A percentile compares a stretch with the other conserved stretches of the same genome.
Evolutionary conservation across 2,113 vertebrate species (phyloP).

Genomic region (Prolemur simus): DNA sequence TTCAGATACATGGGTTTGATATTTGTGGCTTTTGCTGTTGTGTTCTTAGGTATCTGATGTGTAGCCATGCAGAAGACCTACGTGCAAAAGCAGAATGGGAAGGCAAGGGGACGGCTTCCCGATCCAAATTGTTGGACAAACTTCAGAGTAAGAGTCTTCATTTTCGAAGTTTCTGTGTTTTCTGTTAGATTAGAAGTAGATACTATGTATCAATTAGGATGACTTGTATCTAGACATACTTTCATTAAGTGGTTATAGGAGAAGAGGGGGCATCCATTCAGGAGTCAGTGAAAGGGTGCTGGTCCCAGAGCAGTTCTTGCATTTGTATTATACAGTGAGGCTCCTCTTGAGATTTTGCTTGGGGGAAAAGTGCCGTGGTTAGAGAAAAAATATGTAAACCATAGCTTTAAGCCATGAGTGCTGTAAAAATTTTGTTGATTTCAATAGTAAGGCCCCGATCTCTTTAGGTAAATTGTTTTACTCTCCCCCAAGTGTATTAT

Average conservation of each 20-base stretch:
- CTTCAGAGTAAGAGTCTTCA: constrained; percentile 93
- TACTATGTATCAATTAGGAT: not conserved
- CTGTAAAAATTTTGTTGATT: not conserved
- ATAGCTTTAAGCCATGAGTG: not conserved
- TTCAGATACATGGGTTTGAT: not conserved
- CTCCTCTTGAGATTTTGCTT: not conserved
- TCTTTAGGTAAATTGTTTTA: constrained; percentile 32
- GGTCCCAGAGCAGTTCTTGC: not conserved
- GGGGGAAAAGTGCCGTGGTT: not conserved
- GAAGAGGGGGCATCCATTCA: not conserved
- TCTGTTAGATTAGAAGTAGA: not conserved
- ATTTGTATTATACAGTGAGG: not conserved
- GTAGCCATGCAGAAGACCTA: constrained; percentile 96
- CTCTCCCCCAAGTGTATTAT: not conserved
- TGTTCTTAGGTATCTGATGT: constrained; percentile 95
- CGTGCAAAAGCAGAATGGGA: constrained; percentile 98
- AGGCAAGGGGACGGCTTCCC: constrained; percentile 94
- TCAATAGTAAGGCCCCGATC: not conserved
- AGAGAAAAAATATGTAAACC: not conserved
- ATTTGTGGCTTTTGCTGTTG: not conserved
- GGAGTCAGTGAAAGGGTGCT: not conserved
- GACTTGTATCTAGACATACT: not conserved
- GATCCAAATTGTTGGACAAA: constrained; percentile 96
- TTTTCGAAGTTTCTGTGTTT: constrained; percentile 31
- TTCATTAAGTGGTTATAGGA: not conserved